phyloP scores from a whole-genome alignment of 2,797 vertebrate species.

The Pipistrellus pipistrellus region DNA sequence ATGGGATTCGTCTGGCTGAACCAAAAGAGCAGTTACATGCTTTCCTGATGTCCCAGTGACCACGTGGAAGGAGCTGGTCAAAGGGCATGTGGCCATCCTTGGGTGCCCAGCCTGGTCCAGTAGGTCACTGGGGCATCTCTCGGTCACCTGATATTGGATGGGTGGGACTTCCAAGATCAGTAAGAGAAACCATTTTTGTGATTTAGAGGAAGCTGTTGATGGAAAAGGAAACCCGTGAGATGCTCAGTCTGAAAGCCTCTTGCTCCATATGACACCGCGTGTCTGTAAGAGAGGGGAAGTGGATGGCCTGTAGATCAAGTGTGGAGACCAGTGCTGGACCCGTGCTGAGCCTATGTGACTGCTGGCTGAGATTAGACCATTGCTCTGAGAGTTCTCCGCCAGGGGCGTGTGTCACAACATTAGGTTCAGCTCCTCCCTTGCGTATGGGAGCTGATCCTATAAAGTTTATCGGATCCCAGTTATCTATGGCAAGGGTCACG shows the following conservation, averaged over 20 bases:
- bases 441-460: background rate
- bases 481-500: background rate
- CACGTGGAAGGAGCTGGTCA: background rate
- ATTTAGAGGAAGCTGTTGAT: constrained; percentile 18
- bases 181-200: background rate
- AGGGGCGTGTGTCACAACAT: background rate
- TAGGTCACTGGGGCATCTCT: background rate
- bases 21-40: background rate
- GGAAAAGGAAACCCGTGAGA: constrained; percentile 9
- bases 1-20: background rate
- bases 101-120: background rate
- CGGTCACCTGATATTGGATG: background rate
- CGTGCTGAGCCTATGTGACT: accelerated
- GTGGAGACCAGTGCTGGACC: background rate
- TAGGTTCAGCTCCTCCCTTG: background rate
- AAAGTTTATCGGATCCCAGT: background rate
- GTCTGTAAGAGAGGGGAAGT: background rate
- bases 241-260: background rate
- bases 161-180: background rate
- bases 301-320: background rate
- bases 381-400: background rate
- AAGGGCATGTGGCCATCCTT: background rate
- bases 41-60: background rate
- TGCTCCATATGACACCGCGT: background rate
- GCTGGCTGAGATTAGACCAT: background rate